Conservation (phyloP, 2,113 vertebrate genomes). For the Tonatia bakeri region DNA sequence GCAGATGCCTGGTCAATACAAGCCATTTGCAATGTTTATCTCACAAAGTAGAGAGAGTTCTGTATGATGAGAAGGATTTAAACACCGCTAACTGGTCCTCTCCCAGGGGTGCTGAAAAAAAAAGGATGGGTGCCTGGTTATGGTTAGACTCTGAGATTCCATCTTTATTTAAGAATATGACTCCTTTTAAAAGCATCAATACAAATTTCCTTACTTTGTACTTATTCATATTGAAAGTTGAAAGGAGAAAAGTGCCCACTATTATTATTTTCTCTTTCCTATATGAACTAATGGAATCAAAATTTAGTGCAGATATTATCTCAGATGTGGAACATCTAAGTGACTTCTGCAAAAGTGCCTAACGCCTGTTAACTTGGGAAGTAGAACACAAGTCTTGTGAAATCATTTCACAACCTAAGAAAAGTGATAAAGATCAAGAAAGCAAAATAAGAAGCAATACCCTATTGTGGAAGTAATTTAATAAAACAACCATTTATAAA, state of each 20-base stretch:
- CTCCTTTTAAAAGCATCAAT: background rate
- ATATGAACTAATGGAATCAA: background rate
- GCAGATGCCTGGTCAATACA: background rate
- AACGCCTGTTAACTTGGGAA: background rate
- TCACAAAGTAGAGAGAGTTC: background rate
- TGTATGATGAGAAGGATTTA: background rate
- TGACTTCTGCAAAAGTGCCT: background rate
- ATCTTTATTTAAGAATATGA: background rate
- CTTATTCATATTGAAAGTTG: background rate
- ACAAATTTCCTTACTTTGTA: background rate
- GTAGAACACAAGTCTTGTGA: background rate
- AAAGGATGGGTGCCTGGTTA: background rate
- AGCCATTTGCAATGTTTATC: background rate
- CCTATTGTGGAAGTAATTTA: background rate
- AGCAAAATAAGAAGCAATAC: background rate
- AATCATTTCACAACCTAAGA: slow-evolving; percentile 32
- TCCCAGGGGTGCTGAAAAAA: background rate
- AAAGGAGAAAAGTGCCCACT: background rate
- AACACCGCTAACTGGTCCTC: background rate
- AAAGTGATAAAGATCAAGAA: background rate
- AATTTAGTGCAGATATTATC: background rate
- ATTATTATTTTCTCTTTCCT: background rate
- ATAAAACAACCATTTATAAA: background rate
- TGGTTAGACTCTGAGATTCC: background rate
- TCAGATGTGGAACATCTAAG: background rate